Evolutionary conservation across 2,113 vertebrate species (phyloP), one percentile per base, ranked within the genome.

Genomic region (Chionomys nivalis): DNA sequence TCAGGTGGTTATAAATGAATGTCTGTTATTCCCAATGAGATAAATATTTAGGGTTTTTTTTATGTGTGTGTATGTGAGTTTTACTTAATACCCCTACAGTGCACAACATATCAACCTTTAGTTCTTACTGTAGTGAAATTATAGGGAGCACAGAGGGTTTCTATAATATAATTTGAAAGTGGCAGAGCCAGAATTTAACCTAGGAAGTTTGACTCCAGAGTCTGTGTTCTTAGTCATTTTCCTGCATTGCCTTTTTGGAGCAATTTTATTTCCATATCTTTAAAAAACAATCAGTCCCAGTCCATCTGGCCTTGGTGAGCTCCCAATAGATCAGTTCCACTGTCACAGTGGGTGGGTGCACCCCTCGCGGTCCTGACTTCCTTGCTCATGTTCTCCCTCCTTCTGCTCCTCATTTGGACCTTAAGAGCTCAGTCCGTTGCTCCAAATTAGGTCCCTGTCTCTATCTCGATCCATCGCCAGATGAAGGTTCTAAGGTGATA

Each of bases 181-280:
- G 63, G 5, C 36, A 65, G 79, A 95, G 19, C 24, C 55, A 79
- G 72, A 90, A 31, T 92, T 91, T 75, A 77, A 39, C 61, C 39
- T 72, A 68, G 4, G 23, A 17, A 83, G 42, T 42, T 3, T 81
- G 72, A 49, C 36, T 82, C 31, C 39, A 85, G 78, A 82, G 26
- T 36, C 61, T 58, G 0, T 86, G 49, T 82, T 82, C 47, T 26
- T 47, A 77, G 86, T 58, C 44, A 72, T n/a, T 79, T 82, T 44
- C 52, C 13, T 75, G 5, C 47, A 14, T 79, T 92, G 75, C 85
- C 47, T 78, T 86, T 94, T 14, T 72, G 85, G 86, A 89, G 47
- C 47, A 58, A 58, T 83, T 94, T 70, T 78, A 58, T 77, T 66
- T 82, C 23, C 39, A 77, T 66, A n/a, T 44, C 36, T 96, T 91